A percentile compares a stretch with the other conserved stretches of the same genome.
These are phyloP conservation scores for Scaeva pyrastri DNA, from an alignment of 2,888 invertebrate species.

Conservation along the genomic window DNA sequence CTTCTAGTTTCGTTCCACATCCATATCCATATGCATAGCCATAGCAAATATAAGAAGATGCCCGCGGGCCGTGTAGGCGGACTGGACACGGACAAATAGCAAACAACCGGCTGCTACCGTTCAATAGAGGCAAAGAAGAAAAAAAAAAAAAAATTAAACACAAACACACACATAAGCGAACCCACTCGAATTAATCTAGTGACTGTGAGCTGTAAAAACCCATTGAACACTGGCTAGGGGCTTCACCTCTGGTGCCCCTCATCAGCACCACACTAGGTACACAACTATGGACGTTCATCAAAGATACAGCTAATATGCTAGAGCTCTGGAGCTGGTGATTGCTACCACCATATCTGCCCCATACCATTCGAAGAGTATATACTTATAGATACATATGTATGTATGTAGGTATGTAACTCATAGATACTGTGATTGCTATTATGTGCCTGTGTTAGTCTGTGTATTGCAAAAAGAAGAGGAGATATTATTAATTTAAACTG, in stretches of 20 bases:
- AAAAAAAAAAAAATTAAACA: not conserved
- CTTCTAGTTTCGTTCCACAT: constrained; percentile 6
- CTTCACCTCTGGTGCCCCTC: constrained; percentile 36
- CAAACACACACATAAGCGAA: not conserved
- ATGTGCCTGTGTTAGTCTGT: not conserved
- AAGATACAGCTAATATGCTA: constrained; percentile 57
- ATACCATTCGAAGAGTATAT: not conserved
- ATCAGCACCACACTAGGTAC: not conserved
- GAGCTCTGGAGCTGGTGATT: constrained; percentile 25
- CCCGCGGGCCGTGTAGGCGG: constrained; percentile 52
- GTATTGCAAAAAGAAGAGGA: constrained; percentile 62
- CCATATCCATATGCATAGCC: not conserved
- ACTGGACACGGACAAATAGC: constrained; percentile 43
- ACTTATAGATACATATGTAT: not conserved
- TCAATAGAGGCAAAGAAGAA: constrained; percentile 27
- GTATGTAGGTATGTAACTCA: too few species aligned
- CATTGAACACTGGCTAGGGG: constrained; percentile 50
- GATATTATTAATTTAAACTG: constrained; percentile 75
- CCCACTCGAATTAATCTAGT: constrained; percentile 68
- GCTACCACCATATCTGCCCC: constrained; percentile 3
- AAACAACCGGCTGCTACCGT: constrained; percentile 56
- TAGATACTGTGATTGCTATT: constrained; percentile 43
- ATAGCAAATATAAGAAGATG: constrained; percentile 36
- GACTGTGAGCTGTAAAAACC: constrained; percentile 55
- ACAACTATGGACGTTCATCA: constrained; percentile 67